Percentiles rank a stretch among this genome's conserved stretches.
phyloP scores from a whole-genome alignment of 1,140 invertebrate genomes.

The Diabrotica virgifera region DNA sequence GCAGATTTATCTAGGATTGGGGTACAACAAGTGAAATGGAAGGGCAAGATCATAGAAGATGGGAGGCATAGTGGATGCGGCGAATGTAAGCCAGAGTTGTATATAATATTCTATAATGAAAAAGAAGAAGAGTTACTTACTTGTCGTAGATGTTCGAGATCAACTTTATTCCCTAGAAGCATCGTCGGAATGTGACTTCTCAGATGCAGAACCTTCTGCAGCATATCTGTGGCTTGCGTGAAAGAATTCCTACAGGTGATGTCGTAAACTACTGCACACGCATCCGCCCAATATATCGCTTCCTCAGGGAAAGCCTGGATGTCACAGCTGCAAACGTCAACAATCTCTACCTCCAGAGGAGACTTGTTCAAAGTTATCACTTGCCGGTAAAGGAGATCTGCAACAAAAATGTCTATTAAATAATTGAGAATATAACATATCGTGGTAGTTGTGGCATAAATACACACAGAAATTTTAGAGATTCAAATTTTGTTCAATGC shows the following conservation, averaged over 20 bases:
- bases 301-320: constrained; percentile 53
- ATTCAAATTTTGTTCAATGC: no score
- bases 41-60: no score
- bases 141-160: constrained; percentile 72
- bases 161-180: constrained; percentile 72
- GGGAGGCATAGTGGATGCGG: no score
- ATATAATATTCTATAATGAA: no score
- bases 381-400: constrained; percentile 75
- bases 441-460: no score
- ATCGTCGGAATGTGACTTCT: constrained; percentile 58
- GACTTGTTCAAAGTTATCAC: constrained; percentile 67
- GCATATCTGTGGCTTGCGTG: constrained; percentile 61
- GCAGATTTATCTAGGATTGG: no score
- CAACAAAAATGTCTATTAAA: constrained; percentile 41
- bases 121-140: constrained; percentile 53
- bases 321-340: constrained; percentile 65
- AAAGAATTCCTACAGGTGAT: constrained; percentile 71
- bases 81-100: no score
- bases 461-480: no score
- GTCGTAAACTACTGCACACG: constrained; percentile 75
- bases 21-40: no score
- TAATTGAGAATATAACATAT: no score
- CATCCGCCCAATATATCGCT: constrained; percentile 72
- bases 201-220: constrained; percentile 58
- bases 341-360: constrained; percentile 70